Evolutionary conservation across 2,113 vertebrate species (phyloP), one percentile per base, ranked within the genome.

Genomic region (Synchiropus splendidus): DNA sequence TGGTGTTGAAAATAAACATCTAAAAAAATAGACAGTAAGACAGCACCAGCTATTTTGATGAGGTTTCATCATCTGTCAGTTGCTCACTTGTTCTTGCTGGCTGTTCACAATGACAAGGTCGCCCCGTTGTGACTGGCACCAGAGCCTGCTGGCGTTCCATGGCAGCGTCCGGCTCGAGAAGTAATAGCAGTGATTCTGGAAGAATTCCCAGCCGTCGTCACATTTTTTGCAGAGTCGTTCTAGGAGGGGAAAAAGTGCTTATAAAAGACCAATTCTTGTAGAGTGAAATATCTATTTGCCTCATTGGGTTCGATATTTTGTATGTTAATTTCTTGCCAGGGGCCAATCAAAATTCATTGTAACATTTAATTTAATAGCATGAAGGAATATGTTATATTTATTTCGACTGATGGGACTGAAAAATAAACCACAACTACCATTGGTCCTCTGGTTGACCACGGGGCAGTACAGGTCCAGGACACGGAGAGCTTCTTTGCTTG

Each of bases 161-260:
- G 12, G 31, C n/a, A 66, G 50, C 13, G 1, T 5, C 13, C 12
- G 42, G 2, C 44, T 51, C 5, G 73, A 76, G 49, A 76, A 55
- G 62, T 48, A 70, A 48, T 76, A 70, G 12, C 73, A 73, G 21
- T 48, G 73, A 12, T 31, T 30, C 16, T 60, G 43, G 35, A 70
- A 70, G 14, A 21, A 43, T 2, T 6, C 49, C 73, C 70, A 76
- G 47, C 39, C 13, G 9, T 42, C 31, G 0, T 5, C 18, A 39
- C 72, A 75, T n/a, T 15, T 59, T 34, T 30, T 64, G 39, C 72
- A 72, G 3, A 46, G 5, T 1, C 68, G 36, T 18, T 72, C 72
- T 69, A 37, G 32, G 16, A 36, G 21, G 5, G 33, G 46, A 11
- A 8, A 35, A 35, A 35, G n/a, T n/a, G n/a, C n/a, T n/a, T n/a